Conservation (phyloP, 2,888 invertebrate genomes). For the Ceriagrion tenellum region DNA sequence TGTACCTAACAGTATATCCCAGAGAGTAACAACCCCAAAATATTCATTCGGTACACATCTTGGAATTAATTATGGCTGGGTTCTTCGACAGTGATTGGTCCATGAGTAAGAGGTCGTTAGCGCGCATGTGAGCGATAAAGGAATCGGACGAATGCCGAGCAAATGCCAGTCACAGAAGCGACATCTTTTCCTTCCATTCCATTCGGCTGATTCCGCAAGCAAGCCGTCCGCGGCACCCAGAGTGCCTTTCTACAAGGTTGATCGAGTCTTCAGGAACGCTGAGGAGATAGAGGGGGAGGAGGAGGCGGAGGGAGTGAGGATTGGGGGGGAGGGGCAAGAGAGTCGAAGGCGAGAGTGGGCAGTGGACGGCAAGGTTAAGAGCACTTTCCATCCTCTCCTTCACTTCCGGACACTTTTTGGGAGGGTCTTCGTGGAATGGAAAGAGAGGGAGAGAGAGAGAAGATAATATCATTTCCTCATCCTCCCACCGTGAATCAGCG, state of each 20-base stretch:
- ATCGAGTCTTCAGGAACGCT: neutral
- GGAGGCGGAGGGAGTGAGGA: neutral
- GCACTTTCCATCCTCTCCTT: neutral
- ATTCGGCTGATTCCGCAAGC: neutral
- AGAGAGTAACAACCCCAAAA: no score
- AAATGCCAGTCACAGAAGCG: neutral
- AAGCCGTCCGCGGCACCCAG: neutral
- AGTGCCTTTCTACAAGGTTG: constrained; percentile 60
- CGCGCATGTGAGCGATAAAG: neutral
- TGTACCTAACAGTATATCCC: no score
- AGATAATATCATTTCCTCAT: neutral
- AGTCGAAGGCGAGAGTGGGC: constrained; percentile 31
- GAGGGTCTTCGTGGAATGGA: neutral
- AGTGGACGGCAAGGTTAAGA: neutral
- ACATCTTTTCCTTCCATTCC: constrained; percentile 35
- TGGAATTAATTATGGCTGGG: no score
- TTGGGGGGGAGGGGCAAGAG: neutral
- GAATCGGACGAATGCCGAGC: neutral
- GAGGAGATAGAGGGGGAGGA: neutral
- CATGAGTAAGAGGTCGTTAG: neutral
- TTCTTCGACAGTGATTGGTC: no score
- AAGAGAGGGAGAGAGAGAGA: neutral
- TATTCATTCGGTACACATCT: no score
- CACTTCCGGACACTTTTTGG: constrained; percentile 40
- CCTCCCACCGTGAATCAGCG: neutral